A percentile compares a stretch with the other conserved stretches of the same genome.
Evolutionary conservation across 2,888 invertebrate species (phyloP).

Genomic region (Pyrocoelia pectoralis): DNA sequence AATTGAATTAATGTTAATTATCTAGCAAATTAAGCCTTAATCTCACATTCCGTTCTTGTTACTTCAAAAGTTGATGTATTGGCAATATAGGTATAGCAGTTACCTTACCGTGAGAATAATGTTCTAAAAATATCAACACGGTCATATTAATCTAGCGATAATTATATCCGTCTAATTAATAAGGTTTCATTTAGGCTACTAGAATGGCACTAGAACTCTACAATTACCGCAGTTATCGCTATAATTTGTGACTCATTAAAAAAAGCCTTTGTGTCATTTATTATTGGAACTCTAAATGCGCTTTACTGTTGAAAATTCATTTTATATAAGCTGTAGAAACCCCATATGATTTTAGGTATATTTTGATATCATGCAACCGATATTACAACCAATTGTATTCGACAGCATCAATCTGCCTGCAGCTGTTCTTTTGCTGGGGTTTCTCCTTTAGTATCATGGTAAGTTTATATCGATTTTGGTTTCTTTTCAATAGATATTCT

Average conservation of each 20-base stretch:
- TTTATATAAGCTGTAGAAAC: no score
- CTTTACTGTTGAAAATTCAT: no score
- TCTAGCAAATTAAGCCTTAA: no score
- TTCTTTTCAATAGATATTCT: not conserved
- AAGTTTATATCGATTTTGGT: conserved; percentile 48
- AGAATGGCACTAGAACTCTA: no score
- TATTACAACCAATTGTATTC: conserved; percentile 83
- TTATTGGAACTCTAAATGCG: no score
- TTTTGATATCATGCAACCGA: conserved; percentile 82
- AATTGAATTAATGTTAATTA: no score
- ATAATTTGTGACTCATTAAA: no score
- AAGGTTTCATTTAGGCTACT: not conserved
- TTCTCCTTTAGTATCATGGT: conserved; percentile 78
- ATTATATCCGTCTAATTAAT: not conserved
- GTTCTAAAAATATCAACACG: not conserved
- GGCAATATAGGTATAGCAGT: no score
- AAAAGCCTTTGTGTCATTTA: no score
- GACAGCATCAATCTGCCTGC: conserved; percentile 74
- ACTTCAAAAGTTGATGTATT: no score
- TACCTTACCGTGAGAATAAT: not conserved
- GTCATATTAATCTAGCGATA: not conserved
- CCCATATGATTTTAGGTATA: conserved; percentile 67
- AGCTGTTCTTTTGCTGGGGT: conserved; percentile 82
- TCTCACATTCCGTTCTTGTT: no score
- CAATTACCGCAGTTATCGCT: no score